Evolutionary conservation across 2,797 vertebrate genomes (phyloP).

Genomic region (Silurus aristotelis): DNA sequence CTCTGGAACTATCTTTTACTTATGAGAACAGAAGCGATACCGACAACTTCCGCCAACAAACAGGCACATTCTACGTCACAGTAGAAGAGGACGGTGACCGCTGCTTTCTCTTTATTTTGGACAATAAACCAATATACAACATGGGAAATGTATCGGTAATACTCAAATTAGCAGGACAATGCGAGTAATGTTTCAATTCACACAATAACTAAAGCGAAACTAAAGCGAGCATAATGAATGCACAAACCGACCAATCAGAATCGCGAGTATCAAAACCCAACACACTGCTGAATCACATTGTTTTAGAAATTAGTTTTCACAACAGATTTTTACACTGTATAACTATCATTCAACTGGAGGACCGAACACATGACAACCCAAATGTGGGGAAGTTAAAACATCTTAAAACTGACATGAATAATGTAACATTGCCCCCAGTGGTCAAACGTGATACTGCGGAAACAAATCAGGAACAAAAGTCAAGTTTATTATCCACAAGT

Average conservation of each 20-base stretch:
- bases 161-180: background rate
- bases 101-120: background rate
- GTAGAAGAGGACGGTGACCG: background rate
- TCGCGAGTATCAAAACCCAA: too few species aligned
- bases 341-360: background rate
- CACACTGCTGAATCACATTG: too few species aligned
- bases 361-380: background rate
- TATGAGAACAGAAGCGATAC: background rate
- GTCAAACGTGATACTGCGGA: background rate
- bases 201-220: background rate
- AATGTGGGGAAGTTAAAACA: background rate
- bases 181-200: too few species aligned
- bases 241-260: background rate
- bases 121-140: background rate
- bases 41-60: background rate
- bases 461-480: background rate
- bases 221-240: background rate
- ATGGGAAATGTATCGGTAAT: background rate
- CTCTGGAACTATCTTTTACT: slow-evolving; percentile 23
- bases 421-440: background rate
- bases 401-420: background rate
- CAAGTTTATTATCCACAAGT: background rate
- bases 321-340: background rate
- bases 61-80: background rate
- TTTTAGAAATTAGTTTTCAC: background rate